These are phyloP conservation scores for Eueremaeus valkanovi DNA, from an alignment of 2,888 invertebrate species.

Conservation along the genomic window DNA sequence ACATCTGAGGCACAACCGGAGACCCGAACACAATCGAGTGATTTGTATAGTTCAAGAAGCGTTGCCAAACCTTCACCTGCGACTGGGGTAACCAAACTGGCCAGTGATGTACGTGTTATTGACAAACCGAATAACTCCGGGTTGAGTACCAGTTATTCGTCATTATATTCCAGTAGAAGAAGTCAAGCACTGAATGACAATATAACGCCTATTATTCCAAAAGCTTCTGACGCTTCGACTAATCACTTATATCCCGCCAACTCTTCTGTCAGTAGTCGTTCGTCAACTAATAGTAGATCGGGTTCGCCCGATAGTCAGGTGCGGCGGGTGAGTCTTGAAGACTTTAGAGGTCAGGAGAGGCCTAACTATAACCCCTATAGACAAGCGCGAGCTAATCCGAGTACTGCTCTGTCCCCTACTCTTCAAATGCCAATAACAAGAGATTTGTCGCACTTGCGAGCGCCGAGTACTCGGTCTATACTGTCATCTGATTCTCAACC, in stretches of 20 bases:
- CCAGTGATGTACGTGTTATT: constrained; percentile 45
- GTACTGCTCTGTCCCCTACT: background rate
- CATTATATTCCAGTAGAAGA: constrained; percentile 22
- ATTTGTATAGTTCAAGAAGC: background rate
- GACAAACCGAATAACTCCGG: constrained; percentile 40
- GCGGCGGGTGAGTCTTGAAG: constrained; percentile 44
- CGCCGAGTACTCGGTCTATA: background rate
- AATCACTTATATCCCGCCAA: background rate
- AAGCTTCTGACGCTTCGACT: constrained; percentile 33
- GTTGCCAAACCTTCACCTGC: background rate
- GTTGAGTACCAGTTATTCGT: background rate
- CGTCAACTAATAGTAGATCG: constrained; percentile 11
- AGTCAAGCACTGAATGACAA: background rate
- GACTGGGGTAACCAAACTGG: constrained; percentile 38
- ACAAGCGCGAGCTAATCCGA: constrained; percentile 2
- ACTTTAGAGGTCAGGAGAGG: constrained; percentile 46
- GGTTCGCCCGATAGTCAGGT: constrained; percentile 25
- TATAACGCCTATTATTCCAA: constrained; percentile 5
- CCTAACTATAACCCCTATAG: constrained; percentile 47
- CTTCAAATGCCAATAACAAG: background rate
- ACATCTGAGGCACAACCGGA: background rate
- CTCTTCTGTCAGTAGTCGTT: background rate
- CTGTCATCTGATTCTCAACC: background rate
- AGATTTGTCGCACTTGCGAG: background rate
- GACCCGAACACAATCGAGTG: background rate